phyloP scores from a whole-genome alignment of 2,888 invertebrate species.

The Leucoptera coffeella region DNA sequence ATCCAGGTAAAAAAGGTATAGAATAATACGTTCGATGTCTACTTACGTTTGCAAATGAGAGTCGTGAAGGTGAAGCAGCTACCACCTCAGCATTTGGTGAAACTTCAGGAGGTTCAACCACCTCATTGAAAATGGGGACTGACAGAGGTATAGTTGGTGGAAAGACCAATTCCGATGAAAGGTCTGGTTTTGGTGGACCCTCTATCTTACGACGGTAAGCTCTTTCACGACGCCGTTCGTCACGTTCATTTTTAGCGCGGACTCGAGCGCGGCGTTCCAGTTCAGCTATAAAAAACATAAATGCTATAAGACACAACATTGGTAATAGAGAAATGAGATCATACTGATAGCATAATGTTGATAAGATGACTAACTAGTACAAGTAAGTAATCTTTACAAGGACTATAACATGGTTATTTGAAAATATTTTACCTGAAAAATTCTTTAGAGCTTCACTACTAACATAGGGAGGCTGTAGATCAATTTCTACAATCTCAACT shows the following conservation, averaged over 20 bases:
- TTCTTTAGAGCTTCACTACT: conserved; percentile 58
- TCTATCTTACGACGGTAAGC: conserved; percentile 66
- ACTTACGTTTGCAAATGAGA: conserved; percentile 41
- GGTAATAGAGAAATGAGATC: too few relatives aligned
- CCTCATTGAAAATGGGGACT: conserved; percentile 14
- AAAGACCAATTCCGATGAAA: conserved; percentile 46
- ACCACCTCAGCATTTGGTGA: conserved; percentile 8
- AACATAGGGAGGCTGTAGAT: conserved; percentile 67
- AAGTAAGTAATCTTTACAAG: too few relatives aligned
- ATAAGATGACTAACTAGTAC: too few relatives aligned
- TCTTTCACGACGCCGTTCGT: conserved; percentile 74
- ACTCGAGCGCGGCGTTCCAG: conserved; percentile 62
- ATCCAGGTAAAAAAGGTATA: too few relatives aligned
- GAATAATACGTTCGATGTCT: not conserved
- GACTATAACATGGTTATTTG: too few relatives aligned
- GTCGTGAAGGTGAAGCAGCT: conserved; percentile 18
- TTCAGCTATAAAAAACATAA: too few relatives aligned
- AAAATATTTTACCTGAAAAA: conserved; percentile 71
- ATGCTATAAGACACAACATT: too few relatives aligned
- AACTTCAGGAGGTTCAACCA: conserved; percentile 9
- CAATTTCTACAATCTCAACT: conserved; percentile 85
- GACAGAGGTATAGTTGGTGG: conserved; percentile 18
- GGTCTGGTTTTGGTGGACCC: conserved; percentile 59
- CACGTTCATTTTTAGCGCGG: conserved; percentile 65
- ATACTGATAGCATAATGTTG: too few relatives aligned